Conservation (phyloP, 2,797 vertebrate species). For the Rhodeus uyekii region DNA sequence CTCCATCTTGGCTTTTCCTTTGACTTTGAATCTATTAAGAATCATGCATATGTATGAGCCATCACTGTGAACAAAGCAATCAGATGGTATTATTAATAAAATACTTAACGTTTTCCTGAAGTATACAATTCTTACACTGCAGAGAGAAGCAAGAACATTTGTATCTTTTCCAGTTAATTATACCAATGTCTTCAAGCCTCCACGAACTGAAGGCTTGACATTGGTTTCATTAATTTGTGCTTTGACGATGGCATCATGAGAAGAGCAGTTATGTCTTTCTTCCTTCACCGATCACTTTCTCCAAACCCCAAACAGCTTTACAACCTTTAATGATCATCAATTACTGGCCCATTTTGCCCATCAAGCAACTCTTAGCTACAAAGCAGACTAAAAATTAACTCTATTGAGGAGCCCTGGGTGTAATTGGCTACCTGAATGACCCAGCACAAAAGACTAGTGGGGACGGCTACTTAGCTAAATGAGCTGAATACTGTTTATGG, state of each 20-base stretch:
- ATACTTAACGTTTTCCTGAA: neutral
- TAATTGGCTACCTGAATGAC: constrained; percentile 77
- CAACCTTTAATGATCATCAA: constrained; percentile 83
- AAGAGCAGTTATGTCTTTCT: constrained; percentile 73
- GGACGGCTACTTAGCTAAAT: constrained; percentile 74
- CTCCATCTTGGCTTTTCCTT: constrained; percentile 83
- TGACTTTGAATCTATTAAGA: constrained; percentile 90
- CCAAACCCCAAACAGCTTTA: constrained; percentile 87
- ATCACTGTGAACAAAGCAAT: neutral
- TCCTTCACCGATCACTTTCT: constrained; percentile 80
- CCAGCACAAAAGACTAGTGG: constrained; percentile 73
- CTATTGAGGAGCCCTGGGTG: constrained; percentile 77
- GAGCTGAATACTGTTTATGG: constrained; percentile 80
- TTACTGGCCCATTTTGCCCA: constrained; percentile 82
- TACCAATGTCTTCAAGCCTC: constrained; percentile 46
- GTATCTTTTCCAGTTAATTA: constrained; percentile 42
- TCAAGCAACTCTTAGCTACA: constrained; percentile 85
- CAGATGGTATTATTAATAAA: neutral
- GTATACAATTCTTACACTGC: neutral
- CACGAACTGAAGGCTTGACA: constrained; percentile 42
- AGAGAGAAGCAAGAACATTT: constrained; percentile 6
- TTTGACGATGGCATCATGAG: constrained; percentile 59
- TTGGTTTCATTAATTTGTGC: constrained; percentile 61
- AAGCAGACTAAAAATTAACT: constrained; percentile 82
- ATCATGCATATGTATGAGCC: constrained; percentile 69